Evolutionary conservation across 2,113 vertebrate species (phyloP).

Genomic region (Hippocampus zosterae): DNA sequence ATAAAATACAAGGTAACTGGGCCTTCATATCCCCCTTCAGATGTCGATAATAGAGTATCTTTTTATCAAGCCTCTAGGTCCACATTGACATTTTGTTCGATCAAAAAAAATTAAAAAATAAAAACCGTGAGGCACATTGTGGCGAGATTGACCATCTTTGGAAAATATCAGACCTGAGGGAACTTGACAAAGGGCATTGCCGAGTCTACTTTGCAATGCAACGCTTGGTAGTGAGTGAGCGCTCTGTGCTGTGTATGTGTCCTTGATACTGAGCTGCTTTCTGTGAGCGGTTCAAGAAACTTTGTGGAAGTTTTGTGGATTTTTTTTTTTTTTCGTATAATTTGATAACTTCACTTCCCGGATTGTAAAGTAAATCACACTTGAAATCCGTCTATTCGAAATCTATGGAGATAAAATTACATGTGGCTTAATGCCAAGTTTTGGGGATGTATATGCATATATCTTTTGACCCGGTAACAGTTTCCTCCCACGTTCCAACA

Average conservation of each 20-base stretch:
- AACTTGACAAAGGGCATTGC: not conserved
- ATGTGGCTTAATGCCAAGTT: no score
- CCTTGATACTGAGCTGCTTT: constrained; percentile 1
- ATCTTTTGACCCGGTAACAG: no score
- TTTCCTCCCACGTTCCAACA: no score
- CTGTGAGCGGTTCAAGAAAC: constrained; percentile 10
- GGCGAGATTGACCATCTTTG: not conserved
- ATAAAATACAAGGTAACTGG: constrained; percentile 8
- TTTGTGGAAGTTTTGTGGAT: no score
- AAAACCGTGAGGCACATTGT: not conserved
- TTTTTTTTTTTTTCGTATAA: no score
- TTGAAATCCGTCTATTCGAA: no score
- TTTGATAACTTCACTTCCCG: no score
- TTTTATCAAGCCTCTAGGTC: not conserved
- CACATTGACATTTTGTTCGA: not conserved
- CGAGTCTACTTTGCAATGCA: not conserved
- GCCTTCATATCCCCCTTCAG: not conserved
- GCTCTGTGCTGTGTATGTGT: constrained; percentile 12
- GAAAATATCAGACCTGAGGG: constrained; percentile 4
- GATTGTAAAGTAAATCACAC: no score
- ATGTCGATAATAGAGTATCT: constrained; percentile 2
- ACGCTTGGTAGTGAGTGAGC: not conserved
- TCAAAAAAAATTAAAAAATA: not conserved
- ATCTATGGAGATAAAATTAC: no score
- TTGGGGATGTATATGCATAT: no score